Conservation (phyloP, 2,797 vertebrate genomes). For the Champsocephalus esox region DNA sequence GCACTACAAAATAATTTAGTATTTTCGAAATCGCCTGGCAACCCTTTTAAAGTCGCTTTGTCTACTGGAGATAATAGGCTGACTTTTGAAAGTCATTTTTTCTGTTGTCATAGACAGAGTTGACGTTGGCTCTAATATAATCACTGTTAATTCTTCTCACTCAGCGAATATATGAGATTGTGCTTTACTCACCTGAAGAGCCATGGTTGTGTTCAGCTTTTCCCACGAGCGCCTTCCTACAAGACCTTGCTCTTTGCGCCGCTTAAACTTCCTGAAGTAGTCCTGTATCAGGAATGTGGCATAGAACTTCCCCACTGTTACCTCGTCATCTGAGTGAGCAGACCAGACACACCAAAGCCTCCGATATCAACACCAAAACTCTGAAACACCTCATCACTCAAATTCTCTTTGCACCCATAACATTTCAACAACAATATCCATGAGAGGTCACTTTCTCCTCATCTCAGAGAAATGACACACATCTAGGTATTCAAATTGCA, state of each 20-base stretch:
- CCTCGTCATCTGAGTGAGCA: constrained; percentile 99
- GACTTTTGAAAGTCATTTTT: not conserved
- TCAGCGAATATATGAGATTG: too few relatives aligned
- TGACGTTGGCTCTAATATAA: too few relatives aligned
- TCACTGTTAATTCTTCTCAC: too few relatives aligned
- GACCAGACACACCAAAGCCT: constrained; percentile 93
- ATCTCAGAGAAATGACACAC: not conserved
- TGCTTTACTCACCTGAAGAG: constrained; percentile 90
- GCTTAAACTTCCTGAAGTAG: constrained; percentile 99
- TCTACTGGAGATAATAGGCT: not conserved
- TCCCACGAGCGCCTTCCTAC: constrained; percentile 92
- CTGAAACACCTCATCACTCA: constrained; percentile 1
- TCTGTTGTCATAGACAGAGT: not conserved
- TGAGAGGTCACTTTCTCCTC: not conserved
- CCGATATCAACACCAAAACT: constrained; percentile 84
- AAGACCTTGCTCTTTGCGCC: constrained; percentile 99
- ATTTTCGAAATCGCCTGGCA: not conserved
- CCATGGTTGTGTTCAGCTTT: constrained; percentile 91
- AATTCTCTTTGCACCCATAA: not conserved
- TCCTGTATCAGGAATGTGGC: constrained; percentile 99
- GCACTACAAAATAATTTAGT: not conserved
- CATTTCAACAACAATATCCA: not conserved
- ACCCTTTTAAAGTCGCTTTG: not conserved
- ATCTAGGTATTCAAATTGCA: not conserved
- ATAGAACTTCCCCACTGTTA: constrained; percentile 99